phyloP scores from a whole-genome alignment of 2,797 vertebrate species.

The Mormyrops attenuatus region DNA sequence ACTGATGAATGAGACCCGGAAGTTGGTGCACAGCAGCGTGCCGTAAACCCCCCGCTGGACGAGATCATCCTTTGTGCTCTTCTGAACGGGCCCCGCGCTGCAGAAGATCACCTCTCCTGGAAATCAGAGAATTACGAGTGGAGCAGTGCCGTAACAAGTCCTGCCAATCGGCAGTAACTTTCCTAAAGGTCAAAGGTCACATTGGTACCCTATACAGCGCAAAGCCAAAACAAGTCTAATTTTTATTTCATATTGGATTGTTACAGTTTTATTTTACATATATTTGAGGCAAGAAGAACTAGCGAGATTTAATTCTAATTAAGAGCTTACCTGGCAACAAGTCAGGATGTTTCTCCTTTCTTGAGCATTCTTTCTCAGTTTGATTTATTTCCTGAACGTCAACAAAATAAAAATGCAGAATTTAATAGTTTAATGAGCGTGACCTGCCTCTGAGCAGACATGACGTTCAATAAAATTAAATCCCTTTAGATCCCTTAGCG shows the following conservation, averaged over 20 bases:
- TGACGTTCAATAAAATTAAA: neutral
- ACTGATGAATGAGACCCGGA: constrained; percentile 75
- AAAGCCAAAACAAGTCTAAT: neutral
- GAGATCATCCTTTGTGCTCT: constrained; percentile 69
- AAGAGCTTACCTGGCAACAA: constrained; percentile 68
- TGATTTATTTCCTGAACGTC: constrained; percentile 67
- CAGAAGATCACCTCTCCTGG: constrained; percentile 78
- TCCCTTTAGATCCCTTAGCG: neutral
- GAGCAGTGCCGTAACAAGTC: neutral
- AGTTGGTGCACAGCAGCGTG: constrained; percentile 79
- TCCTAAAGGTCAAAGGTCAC: neutral
- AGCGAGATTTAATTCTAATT: neutral
- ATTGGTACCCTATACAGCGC: neutral
- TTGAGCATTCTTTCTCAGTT: constrained; percentile 58
- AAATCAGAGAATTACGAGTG: neutral
- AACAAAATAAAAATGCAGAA: constrained; percentile 7
- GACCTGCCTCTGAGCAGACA: neutral
- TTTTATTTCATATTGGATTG: neutral
- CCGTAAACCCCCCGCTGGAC: constrained; percentile 70
- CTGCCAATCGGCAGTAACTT: neutral
- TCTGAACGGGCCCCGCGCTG: constrained; percentile 70
- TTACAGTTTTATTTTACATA: neutral
- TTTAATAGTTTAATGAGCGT: neutral
- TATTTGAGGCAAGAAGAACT: neutral
- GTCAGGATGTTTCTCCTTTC: constrained; percentile 61